These are phyloP conservation scores for Henicopernis longicauda DNA, from an alignment of 2,113 vertebrate species.

Conservation along the genomic window DNA sequence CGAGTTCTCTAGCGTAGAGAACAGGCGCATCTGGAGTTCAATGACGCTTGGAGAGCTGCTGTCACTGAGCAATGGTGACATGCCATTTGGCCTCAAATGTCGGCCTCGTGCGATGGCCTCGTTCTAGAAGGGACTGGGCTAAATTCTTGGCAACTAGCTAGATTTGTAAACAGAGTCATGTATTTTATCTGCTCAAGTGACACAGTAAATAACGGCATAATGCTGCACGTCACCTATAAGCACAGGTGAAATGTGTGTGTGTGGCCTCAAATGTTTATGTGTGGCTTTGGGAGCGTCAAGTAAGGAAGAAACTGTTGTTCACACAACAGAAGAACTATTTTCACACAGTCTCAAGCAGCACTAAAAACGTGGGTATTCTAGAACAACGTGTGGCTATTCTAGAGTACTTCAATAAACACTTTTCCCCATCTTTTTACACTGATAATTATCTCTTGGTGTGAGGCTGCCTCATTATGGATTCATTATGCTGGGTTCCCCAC, in stretches of 20 bases:
- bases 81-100: no score
- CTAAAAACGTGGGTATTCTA: neutral
- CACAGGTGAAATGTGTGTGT: rapidly evolving
- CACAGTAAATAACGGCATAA: rapidly evolving
- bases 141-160: neutral
- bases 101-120: no score
- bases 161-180: neutral
- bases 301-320: neutral
- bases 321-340: neutral
- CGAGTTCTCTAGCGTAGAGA: rapidly evolving
- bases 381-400: neutral
- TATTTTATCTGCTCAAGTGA: neutral
- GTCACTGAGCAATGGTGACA: neutral
- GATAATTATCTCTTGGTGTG: neutral
- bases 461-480: neutral
- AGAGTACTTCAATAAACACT: neutral
- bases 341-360: neutral
- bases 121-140: neutral
- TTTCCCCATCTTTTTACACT: neutral
- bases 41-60: no score
- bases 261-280: neutral
- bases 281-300: neutral
- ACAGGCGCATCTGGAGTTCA: neutral
- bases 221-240: rapidly evolving
- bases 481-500: neutral